Base-by-base conservation (phyloP, 2,797 vertebrate species). In the Pseudochromis fuscus region DNA sequence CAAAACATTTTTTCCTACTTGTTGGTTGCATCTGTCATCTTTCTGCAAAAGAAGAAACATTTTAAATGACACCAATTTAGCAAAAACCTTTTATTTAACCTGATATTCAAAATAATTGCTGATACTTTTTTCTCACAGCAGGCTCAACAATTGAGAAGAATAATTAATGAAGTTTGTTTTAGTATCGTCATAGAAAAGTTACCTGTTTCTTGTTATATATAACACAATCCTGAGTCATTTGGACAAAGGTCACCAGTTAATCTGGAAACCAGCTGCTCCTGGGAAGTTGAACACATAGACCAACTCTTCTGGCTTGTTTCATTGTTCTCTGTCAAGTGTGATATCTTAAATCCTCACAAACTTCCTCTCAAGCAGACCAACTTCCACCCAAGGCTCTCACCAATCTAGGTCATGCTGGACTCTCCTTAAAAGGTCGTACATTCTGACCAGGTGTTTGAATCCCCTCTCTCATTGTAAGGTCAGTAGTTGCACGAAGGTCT, bases 231-330 rank as follows among this genome's bases (percentile, higher is more conserved):
- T 5, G 16, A 24, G 2, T 44, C 40, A 44, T 19, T 62, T 4
- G 45, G 66, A 67, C 48, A 71, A 72, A 81, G 55, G 67, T 72
- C 67, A 75, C 15, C n/a, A 33, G 50, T 16, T 63, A 18, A 48
- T 59, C 24, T 15, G 21, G 4, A 40, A 44, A 53, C 38, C 28
- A 37, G 21, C 19, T 31, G 18, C 53, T 33, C 61, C 11, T 0
- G 2, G 5, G 55, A 62, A 31, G 24, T 58, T 44, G 18, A 50
- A 50, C 9, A 35, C 7, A 38, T 4, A 18, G 28, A 48, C 3
- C 5, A 55, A 63, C 12, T 40, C 27, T 37, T 51, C 58, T 16
- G 8, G 21, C 13, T 61, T 55, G 10, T 27, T 21, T 35, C 15
- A 5, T 37, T 15, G 5, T 37, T 15, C 35, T n/a, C 25, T 67